Conservation (phyloP, 2,113 vertebrate species). For the Ceyx margarethae region DNA sequence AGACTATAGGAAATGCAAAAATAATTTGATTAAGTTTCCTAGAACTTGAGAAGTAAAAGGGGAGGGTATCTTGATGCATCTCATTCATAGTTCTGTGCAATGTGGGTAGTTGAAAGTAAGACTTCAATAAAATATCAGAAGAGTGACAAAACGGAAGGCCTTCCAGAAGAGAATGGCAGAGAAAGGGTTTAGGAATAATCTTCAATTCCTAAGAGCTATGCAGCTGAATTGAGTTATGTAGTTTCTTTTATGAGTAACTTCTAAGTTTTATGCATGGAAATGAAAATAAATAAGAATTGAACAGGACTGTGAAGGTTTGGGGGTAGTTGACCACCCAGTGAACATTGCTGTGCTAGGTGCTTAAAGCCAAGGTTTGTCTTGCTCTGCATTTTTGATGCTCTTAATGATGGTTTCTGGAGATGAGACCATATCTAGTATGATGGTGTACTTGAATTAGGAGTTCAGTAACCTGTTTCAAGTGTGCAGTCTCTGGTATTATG, state of each 20-base stretch:
- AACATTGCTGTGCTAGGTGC: not conserved
- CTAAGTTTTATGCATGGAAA: not conserved
- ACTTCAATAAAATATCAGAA: not conserved
- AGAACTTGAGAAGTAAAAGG: not conserved
- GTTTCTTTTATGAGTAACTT: not conserved
- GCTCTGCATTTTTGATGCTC: not conserved
- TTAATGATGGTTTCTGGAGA: not conserved
- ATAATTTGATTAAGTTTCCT: not conserved
- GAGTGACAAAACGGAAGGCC: not conserved
- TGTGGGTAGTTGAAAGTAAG: not conserved
- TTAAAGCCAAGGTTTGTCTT: not conserved
- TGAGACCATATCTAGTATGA: not conserved
- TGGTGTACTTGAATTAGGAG: not conserved
- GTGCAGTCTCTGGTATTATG: accelerated
- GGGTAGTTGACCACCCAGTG: too few relatives aligned
- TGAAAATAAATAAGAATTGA: not conserved
- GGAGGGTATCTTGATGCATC: not conserved
- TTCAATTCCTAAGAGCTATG: not conserved
- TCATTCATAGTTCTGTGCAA: not conserved
- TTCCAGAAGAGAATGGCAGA: not conserved
- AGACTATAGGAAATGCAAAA: not conserved
- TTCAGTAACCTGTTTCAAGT: not conserved
- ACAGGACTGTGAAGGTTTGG: not conserved
- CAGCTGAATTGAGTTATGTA: not conserved
- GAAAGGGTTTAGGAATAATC: not conserved